Base-by-base conservation (phyloP, 1,140 invertebrate genomes). In the Camponotus pennsylvanicus region DNA sequence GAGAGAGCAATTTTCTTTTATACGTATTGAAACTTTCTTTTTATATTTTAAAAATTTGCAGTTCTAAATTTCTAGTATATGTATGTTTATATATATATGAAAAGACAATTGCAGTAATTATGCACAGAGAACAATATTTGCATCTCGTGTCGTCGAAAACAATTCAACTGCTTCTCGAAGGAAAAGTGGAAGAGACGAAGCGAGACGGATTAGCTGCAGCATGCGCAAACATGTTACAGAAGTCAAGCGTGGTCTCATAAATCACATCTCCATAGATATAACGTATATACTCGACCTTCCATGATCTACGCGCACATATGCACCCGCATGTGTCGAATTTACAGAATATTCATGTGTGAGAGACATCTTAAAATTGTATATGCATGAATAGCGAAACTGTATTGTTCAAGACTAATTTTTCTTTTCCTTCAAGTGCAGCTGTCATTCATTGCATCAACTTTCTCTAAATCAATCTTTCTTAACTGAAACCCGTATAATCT, bases 241-340 rank as follows among this genome's bases (percentile, higher is more conserved):
- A 85, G 80, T 84, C 85, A 77, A 86, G 77, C 75, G 52, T 79
- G 66, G 84, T 85, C 80, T 80, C 80, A 83, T 90, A 86, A 87
- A 90, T 89, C 86, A 89, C 57, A 59, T 66, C 49, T 52, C 73
- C 70, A 75, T 49, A 59, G 86, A 66, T 85, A 76, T 83, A 76
- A 84, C 52, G 63, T 67, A 49, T 82, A 79, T 82, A 78, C 40
- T 9, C 78, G 67, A 61, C 55, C 79, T 73, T 73, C 79, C 55
- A 40, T 82, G 67, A 71, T 82, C 67, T 82, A 61, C 67, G 69
- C 55, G 55, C 55, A 27, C 55, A 49, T 37, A 37, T 61, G 69
- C 37, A 21, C 21, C 15, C 21, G 66, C 63, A 49, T 40, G 34
- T 67, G 13, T 34, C 49, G 77, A 5, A 21, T 63, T 27, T 37